A percentile compares a stretch with the other conserved stretches of the same genome.
Evolutionary conservation across 2,888 invertebrate species (phyloP).

Genomic region (Tetragonisca angustula): DNA sequence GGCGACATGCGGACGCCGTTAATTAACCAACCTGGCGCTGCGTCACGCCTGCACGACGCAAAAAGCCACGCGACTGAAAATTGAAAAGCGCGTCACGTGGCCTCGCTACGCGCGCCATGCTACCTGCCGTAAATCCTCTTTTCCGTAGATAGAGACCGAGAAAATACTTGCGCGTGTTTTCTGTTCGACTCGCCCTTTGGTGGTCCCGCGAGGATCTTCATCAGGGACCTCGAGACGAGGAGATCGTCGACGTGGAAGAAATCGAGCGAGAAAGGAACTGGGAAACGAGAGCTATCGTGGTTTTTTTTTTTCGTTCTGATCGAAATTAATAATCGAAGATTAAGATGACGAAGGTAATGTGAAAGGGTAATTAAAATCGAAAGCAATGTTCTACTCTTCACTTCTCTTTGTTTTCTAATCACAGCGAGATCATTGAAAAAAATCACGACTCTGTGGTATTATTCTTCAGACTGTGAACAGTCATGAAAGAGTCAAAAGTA

Average conservation of each 20-base stretch:
- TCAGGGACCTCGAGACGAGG: background rate
- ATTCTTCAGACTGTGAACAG: too few species aligned
- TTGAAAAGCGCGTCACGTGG: slow-evolving; percentile 3
- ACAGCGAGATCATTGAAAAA: too few species aligned
- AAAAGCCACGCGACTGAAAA: background rate
- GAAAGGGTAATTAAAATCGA: too few species aligned
- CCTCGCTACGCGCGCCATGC: background rate
- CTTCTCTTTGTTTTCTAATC: too few species aligned
- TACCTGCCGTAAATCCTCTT: background rate
- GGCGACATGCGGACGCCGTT: slow-evolving; percentile 16
- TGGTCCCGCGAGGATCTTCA: background rate
- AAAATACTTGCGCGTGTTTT: background rate
- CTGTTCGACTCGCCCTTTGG: background rate
- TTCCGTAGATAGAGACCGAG: background rate
- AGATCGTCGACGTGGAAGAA: background rate
- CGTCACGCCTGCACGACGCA: background rate
- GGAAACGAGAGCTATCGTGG: background rate
- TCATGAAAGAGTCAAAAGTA: too few species aligned
- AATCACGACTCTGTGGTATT: too few species aligned
- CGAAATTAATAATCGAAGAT: too few species aligned
- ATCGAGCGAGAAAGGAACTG: background rate
- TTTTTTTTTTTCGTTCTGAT: too few species aligned
- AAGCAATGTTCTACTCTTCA: too few species aligned
- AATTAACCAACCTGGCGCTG: slow-evolving; percentile 29
- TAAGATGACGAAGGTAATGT: too few species aligned